Evolutionary conservation across 2,888 invertebrate species (phyloP), one percentile per base, ranked within the genome.

Genomic region (Saturnia japonica): DNA sequence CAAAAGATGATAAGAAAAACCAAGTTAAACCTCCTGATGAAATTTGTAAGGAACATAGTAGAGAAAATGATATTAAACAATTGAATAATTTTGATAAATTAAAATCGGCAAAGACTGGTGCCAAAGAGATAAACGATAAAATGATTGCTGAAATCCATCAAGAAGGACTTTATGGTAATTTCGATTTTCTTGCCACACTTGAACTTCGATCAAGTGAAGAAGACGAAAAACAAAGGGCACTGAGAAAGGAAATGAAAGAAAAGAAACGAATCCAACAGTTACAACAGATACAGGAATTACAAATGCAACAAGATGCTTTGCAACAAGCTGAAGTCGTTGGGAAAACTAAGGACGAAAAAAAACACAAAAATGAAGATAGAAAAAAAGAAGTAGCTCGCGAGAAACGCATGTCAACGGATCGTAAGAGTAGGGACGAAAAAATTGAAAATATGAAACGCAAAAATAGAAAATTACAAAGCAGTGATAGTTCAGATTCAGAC

Each of bases 401-500:
- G 75, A 94, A 94, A 80, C 89, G 94, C 45, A 85, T 94, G 85
- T 94, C 94, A 45, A 91, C 88, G 22, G 94, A 94, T 74, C 88
- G 94, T 70, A 94, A 93, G 83, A 94, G 94, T 79, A 87, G 94
- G 76, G 95, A 95, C 69, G 94, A 95, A 42, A 91, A 89, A 81
- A 82, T 76, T 73, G 91, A 93, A 28, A 81, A 73, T 66, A 85
- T 74, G 69, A 93, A 91, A 80, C 86, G 90, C 19, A 95, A 94
- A 77, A 91, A 90, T 80, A 87, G 92, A 57, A 94, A 91, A 68
- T 76, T 85, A 16, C 94, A 96, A 71, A 96, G 95, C 79, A 95
- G 96, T 22, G 96, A 96, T 69, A 95, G 94, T 74, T 95, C 96
- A 2, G 97, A 97, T 87, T 96, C 97, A 11, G 97, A 97, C 84